A percentile compares a stretch with the other conserved stretches of the same genome.
phyloP scores from a whole-genome alignment of 2,113 vertebrate genomes.

The Saimiri boliviensis region DNA sequence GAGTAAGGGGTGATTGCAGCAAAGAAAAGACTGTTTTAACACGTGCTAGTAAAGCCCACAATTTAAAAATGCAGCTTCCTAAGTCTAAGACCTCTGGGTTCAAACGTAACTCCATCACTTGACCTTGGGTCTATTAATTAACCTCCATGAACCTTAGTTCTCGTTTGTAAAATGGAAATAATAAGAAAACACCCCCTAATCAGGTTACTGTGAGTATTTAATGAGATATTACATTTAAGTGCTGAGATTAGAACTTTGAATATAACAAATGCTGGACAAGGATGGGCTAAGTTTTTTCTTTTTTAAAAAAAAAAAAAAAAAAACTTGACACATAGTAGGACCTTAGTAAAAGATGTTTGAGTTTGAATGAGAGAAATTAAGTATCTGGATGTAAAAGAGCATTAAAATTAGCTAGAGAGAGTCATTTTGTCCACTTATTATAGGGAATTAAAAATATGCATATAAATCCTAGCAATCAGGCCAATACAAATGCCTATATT shows the following conservation, averaged over 20 bases:
- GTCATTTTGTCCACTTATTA: neutral
- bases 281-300: neutral
- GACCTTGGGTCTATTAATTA: neutral
- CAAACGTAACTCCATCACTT: neutral
- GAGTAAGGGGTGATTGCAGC: neutral
- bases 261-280: neutral
- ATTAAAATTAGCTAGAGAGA: slow-evolving; percentile 19
- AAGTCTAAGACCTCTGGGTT: neutral
- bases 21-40: neutral
- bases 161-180: neutral
- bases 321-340: neutral
- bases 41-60: neutral
- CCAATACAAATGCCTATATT: neutral
- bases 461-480: neutral
- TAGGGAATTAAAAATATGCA: neutral
- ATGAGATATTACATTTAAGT: neutral
- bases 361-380: slow-evolving; percentile 38
- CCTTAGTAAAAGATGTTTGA: slow-evolving; percentile 13
- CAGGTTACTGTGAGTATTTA: neutral
- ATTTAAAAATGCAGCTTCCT: neutral
- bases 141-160: neutral
- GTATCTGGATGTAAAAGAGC: neutral
- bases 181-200: neutral
- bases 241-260: neutral
- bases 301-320: neutral